phyloP scores from a whole-genome alignment of 2,888 invertebrate species.

The Tanytarsus gracilentus region DNA sequence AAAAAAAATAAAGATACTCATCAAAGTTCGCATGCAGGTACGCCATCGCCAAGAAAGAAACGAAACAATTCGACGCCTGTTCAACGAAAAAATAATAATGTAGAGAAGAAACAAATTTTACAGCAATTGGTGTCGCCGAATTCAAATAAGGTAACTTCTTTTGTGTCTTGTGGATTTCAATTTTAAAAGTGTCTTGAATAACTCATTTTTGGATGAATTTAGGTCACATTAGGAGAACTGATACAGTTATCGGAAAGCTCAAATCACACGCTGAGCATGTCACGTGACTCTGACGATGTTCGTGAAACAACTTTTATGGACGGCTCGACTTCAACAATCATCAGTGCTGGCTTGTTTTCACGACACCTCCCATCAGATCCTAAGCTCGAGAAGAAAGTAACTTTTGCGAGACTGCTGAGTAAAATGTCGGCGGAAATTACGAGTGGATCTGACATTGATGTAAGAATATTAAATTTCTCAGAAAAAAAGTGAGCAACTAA shows the following conservation, averaged over 20 bases:
- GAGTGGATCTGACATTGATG: slow-evolving; percentile 61
- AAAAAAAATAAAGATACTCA: slow-evolving; percentile 8
- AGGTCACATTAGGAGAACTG: slow-evolving; percentile 62
- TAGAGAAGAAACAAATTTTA: slow-evolving; percentile 69
- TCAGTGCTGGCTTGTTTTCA: slow-evolving; percentile 43
- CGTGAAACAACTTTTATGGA: slow-evolving; percentile 54
- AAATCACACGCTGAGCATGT: slow-evolving; percentile 44
- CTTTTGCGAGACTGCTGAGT: slow-evolving; percentile 62
- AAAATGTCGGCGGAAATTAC: slow-evolving; percentile 72
- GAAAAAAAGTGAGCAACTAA: slow-evolving; percentile 34
- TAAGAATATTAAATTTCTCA: slow-evolving; percentile 33
- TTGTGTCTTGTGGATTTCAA: too few relatives aligned
- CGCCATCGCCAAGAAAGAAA: slow-evolving; percentile 69
- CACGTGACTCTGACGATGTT: slow-evolving; percentile 45
- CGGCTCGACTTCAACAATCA: slow-evolving; percentile 45
- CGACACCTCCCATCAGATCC: slow-evolving; percentile 51
- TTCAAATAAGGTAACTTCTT: slow-evolving; percentile 39
- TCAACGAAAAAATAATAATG: slow-evolving; percentile 64
- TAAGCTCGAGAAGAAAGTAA: slow-evolving; percentile 68
- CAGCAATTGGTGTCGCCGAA: slow-evolving; percentile 68
- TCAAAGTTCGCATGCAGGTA: slow-evolving; percentile 46
- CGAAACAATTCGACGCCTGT: slow-evolving; percentile 71
- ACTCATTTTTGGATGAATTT: slow-evolving; percentile 37
- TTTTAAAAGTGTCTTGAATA: background rate
- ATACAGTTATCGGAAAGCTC: slow-evolving; percentile 61